phyloP scores from a whole-genome alignment of 2,888 invertebrate species.

The Bugulina stolonifera region DNA sequence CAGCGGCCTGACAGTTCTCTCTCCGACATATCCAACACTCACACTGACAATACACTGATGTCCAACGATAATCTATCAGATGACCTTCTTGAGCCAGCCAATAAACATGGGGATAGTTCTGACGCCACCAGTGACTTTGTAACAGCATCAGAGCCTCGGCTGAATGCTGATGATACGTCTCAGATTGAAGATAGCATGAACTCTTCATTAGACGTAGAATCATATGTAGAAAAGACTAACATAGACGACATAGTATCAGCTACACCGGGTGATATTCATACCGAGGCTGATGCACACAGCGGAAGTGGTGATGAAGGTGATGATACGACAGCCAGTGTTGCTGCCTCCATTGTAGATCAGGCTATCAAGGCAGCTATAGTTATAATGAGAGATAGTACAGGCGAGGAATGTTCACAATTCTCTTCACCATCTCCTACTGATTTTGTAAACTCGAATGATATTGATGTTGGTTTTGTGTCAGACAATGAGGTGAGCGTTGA shows the following conservation, averaged over 20 bases:
- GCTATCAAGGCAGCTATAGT: slow-evolving; percentile 3
- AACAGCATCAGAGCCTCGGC: background rate
- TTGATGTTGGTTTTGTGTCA: background rate
- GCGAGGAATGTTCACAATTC: background rate
- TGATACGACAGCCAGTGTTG: background rate
- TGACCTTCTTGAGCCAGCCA: background rate
- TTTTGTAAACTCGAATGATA: background rate
- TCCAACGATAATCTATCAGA: slow-evolving; percentile 13
- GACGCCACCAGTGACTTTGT: background rate
- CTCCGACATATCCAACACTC: slow-evolving; percentile 1
- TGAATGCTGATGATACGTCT: background rate
- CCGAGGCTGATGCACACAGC: background rate
- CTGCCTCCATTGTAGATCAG: background rate
- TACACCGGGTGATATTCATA: background rate
- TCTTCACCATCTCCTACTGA: background rate
- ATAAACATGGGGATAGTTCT: background rate
- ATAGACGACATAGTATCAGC: background rate
- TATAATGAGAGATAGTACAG: background rate
- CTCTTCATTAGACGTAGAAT: background rate
- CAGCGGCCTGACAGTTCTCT: slow-evolving; percentile 22
- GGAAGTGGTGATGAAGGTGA: background rate
- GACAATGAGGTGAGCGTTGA: background rate
- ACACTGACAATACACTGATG: slow-evolving; percentile 6
- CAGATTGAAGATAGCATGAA: background rate
- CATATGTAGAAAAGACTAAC: background rate